Evolutionary conservation across 2,888 invertebrate genomes (phyloP).

Genomic region (Hypomecis atomaria): DNA sequence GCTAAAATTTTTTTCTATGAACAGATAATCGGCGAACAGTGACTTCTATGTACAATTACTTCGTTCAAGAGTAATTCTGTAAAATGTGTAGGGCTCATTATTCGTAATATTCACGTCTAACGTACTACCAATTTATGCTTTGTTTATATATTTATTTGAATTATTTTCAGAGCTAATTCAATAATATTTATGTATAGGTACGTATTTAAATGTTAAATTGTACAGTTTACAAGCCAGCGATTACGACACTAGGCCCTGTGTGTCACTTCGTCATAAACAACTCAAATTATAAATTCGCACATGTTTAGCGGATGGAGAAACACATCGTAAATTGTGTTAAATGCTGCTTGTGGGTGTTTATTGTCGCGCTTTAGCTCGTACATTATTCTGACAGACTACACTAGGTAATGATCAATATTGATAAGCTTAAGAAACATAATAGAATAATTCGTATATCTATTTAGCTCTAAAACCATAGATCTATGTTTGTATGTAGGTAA

Average conservation of each 20-base stretch:
- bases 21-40: too few species aligned
- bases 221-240: not conserved
- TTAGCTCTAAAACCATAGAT: too few species aligned
- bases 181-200: not conserved
- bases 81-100: too few species aligned
- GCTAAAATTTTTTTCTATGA: too few species aligned
- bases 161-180: not conserved
- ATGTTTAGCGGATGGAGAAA: slow-evolving; percentile 6
- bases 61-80: too few species aligned
- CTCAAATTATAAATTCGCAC: slow-evolving; percentile 25
- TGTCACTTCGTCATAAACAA: slow-evolving; percentile 25
- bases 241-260: not conserved
- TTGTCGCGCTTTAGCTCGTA: slow-evolving; percentile 11
- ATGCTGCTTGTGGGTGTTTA: slow-evolving; percentile 10
- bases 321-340: slow-evolving; percentile 25
- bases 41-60: too few species aligned
- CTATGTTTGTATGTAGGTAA: too few species aligned
- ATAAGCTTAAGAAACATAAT: not conserved
- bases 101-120: too few species aligned
- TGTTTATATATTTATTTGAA: not conserved
- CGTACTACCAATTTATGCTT: not conserved
- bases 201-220: not conserved
- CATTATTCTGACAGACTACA: not conserved
- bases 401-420: not conserved
- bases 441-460: too few species aligned